A percentile compares a stretch with the other conserved stretches of the same genome.
phyloP scores from a whole-genome alignment of 2,888 invertebrate genomes.

The Harmothoe impar region DNA sequence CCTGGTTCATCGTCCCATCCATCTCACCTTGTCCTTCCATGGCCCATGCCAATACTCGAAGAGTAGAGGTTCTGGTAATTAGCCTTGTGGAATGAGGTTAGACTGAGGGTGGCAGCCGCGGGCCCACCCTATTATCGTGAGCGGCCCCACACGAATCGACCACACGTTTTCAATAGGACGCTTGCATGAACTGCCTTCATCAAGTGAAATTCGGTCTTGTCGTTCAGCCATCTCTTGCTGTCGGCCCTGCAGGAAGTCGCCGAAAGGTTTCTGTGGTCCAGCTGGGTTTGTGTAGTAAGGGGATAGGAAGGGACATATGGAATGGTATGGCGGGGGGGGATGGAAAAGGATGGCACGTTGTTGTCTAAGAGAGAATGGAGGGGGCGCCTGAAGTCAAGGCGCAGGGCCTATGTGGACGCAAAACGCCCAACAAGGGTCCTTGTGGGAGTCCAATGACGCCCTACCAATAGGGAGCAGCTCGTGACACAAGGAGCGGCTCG shows the following conservation, averaged over 20 bases:
- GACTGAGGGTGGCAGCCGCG: slow-evolving; percentile 4
- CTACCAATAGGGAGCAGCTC: not conserved
- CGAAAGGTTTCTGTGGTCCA: too few relatives aligned
- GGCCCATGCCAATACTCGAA: not conserved
- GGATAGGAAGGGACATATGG: not conserved
- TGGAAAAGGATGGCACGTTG: not conserved
- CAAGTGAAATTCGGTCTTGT: not conserved
- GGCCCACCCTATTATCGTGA: not conserved
- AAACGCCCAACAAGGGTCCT: too few relatives aligned
- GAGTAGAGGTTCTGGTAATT: not conserved
- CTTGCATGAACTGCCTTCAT: not conserved
- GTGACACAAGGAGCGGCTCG: not conserved
- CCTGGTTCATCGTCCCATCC: too few relatives aligned
- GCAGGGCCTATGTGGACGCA: too few relatives aligned
- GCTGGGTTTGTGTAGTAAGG: not conserved
- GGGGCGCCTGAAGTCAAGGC: too few relatives aligned
- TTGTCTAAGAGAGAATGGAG: too few relatives aligned
- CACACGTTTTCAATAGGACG: not conserved
- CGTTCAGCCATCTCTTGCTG: too few relatives aligned
- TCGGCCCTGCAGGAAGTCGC: too few relatives aligned
- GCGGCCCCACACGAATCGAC: not conserved
- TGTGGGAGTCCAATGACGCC: not conserved
- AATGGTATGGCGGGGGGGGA: not conserved
- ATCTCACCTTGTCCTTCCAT: not conserved
- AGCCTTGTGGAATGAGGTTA: slow-evolving; percentile 1